Conservation (phyloP, 2,113 vertebrate species). For the Heloderma charlesbogerti region DNA sequence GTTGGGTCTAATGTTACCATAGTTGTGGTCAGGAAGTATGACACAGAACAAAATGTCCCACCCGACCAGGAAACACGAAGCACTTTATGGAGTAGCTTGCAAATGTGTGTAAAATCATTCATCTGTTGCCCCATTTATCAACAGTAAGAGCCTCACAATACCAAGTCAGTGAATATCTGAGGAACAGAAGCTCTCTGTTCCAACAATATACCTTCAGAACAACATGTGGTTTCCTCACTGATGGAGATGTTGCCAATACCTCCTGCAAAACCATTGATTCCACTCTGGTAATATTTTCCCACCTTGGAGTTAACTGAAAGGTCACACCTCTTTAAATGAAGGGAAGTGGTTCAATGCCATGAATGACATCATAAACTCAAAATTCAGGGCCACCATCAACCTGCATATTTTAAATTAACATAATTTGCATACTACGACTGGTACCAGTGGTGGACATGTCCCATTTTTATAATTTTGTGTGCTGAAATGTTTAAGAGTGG, state of each 20-base stretch:
- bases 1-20: not conserved
- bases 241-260: constrained; percentile 50
- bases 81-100: constrained; percentile 18
- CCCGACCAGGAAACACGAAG: constrained; percentile 50
- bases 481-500: not conserved
- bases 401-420: not conserved
- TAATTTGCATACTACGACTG: not conserved
- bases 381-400: not conserved
- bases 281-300: constrained; percentile 9
- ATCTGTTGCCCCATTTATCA: constrained; percentile 33
- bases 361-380: not conserved
- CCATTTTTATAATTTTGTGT: not conserved
- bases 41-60: constrained; percentile 58
- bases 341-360: accelerated
- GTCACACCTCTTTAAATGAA: not conserved
- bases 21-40: constrained; percentile 30
- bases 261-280: not conserved
- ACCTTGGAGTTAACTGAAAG: constrained; percentile 17
- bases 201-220: not conserved
- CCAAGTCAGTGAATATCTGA: constrained; percentile 41
- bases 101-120: constrained; percentile 50
- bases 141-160: constrained; percentile 39
- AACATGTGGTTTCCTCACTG: not conserved
- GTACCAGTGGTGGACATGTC: not conserved
- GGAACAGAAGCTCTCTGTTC: constrained; percentile 46